A percentile compares a stretch with the other conserved stretches of the same genome.
Conservation (phyloP, 1,140 invertebrate genomes). For the Drosophila nebulosa region DNA sequence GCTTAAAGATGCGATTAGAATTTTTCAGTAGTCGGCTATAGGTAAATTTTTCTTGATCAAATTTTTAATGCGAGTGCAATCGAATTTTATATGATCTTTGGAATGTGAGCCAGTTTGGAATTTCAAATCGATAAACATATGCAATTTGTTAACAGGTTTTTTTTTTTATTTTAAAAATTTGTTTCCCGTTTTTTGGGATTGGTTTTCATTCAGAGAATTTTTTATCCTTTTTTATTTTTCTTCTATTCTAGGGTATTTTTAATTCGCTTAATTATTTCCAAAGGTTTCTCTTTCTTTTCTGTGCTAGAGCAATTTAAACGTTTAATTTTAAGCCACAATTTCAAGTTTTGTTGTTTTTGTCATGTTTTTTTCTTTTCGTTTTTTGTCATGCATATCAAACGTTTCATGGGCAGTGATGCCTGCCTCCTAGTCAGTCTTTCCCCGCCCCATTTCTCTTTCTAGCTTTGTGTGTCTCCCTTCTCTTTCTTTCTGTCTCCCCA, state of each 20-base stretch:
- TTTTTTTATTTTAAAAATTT: no score
- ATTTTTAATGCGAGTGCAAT: no score
- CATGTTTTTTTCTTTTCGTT: conserved; percentile 10
- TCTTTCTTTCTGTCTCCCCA: background rate
- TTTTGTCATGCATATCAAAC: conserved; percentile 52
- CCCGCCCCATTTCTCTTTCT: background rate
- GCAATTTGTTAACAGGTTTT: no score
- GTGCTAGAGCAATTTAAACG: conserved; percentile 32
- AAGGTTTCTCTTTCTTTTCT: background rate
- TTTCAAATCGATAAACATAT: no score
- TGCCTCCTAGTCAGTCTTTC: background rate
- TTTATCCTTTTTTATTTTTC: background rate
- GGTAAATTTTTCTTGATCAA: no score
- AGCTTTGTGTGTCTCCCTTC: background rate
- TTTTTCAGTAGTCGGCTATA: no score
- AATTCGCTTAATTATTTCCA: background rate
- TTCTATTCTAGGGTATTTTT: background rate
- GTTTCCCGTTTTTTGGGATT: no score
- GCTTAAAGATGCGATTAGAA: conserved; percentile 24
- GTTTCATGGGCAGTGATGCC: conserved; percentile 38
- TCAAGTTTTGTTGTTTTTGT: conserved; percentile 25
- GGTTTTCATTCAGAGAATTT: background rate
- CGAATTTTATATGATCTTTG: no score
- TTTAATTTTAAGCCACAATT: conserved; percentile 57
- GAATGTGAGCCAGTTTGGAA: no score